Percentiles rank a stretch among this genome's conserved stretches.
These are phyloP conservation scores for Ectemnius continuus DNA, from an alignment of 2,888 invertebrate species.

Conservation along the genomic window DNA sequence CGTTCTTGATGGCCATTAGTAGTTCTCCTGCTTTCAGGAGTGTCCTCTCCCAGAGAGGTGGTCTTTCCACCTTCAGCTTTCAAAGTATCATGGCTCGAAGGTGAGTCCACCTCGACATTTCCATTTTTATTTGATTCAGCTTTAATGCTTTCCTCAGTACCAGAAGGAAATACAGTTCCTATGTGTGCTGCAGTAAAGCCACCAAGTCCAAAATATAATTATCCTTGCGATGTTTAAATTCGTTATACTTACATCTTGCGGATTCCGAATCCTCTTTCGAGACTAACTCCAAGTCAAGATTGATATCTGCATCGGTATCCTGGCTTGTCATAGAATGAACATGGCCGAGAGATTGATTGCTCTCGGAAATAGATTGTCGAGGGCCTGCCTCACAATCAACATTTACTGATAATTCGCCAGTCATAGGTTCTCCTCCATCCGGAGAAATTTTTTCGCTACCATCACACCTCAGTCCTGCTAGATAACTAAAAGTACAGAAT, in stretches of 20 bases:
- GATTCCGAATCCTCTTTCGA: conserved; percentile 63
- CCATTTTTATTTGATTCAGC: too few species aligned
- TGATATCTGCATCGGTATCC: conserved; percentile 69
- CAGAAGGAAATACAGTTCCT: too few species aligned
- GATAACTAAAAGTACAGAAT: conserved; percentile 59
- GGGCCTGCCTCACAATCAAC: not conserved
- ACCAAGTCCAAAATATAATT: not conserved
- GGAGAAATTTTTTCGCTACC: conserved; percentile 52
- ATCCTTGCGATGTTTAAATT: too few species aligned
- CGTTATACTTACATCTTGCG: conserved; percentile 52
- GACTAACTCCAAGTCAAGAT: conserved; percentile 65
- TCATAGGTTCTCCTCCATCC: not conserved
- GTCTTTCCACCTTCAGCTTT: conserved; percentile 22
- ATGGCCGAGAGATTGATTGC: not conserved
- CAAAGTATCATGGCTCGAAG: conserved; percentile 22
- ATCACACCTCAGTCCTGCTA: conserved; percentile 72
- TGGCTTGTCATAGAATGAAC: conserved; percentile 51
- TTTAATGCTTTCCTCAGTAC: too few species aligned
- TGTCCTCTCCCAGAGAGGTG: not conserved
- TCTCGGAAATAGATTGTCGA: too few species aligned
- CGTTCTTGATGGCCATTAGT: conserved; percentile 3
- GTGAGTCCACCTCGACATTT: too few species aligned
- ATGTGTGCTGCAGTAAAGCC: conserved; percentile 27
- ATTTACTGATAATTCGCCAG: not conserved
- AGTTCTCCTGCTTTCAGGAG: not conserved